These are phyloP conservation scores for Rhizoglyphus robini DNA, from an alignment of 1,140 invertebrate species.

Conservation along the genomic window DNA sequence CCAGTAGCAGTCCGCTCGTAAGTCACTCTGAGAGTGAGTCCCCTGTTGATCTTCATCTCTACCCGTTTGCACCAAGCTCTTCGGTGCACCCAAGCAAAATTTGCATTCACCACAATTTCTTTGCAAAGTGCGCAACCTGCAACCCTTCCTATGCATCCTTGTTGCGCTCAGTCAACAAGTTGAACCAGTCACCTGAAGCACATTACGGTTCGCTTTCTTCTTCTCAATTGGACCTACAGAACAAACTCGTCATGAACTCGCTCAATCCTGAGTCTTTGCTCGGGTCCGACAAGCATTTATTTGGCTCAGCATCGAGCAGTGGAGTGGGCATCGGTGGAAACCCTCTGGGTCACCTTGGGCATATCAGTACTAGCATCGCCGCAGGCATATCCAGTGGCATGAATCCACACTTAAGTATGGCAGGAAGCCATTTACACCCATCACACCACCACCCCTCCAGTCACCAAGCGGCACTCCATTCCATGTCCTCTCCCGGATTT, in stretches of 20 bases:
- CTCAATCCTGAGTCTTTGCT: not conserved
- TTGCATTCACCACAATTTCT: not conserved
- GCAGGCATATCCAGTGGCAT: not conserved
- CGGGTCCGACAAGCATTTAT: not conserved
- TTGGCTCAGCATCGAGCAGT: not conserved
- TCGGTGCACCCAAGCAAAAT: not conserved
- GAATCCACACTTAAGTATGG: not conserved
- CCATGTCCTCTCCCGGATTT: not conserved
- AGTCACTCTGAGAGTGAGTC: not conserved
- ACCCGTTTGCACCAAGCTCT: not conserved
- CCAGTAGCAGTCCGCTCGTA: not conserved
- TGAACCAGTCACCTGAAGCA: not conserved
- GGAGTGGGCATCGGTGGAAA: not conserved
- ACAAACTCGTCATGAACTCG: slow-evolving; percentile 1
- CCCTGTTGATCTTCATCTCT: not conserved
- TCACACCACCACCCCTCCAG: not conserved
- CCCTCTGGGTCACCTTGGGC: not conserved
- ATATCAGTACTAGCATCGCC: not conserved
- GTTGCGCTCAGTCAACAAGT: not conserved
- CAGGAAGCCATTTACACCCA: not conserved
- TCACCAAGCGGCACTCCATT: not conserved
- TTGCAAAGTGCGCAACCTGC: not conserved
- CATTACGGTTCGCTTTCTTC: not conserved
- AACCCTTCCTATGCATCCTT: not conserved
- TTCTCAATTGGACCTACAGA: not conserved